Percentiles rank a stretch among this genome's conserved stretches.
Evolutionary conservation across 2,113 vertebrate species (phyloP).

Genomic region (Megaleporinus macrocephalus): DNA sequence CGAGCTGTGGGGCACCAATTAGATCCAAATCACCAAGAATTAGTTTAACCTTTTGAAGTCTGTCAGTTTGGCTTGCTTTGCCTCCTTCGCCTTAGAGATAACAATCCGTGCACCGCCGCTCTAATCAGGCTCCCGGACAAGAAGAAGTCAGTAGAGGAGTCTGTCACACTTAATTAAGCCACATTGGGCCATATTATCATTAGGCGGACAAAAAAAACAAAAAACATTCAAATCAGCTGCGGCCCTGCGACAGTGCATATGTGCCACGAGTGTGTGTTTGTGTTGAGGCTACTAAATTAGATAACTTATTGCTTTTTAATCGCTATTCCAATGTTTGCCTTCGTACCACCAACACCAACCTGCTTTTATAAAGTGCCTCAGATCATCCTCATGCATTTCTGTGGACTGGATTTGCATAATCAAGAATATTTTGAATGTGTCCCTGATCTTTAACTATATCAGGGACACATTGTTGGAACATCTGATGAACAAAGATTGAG

Average conservation of each 20-base stretch:
- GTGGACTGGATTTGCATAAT: too few species aligned
- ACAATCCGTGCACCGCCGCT: constrained; percentile 3
- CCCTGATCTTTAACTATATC: too few species aligned
- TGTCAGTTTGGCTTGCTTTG: constrained; percentile 40
- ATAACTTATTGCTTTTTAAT: neutral
- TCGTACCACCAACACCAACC: too few species aligned
- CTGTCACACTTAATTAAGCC: constrained; percentile 43
- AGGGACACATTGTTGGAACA: too few species aligned
- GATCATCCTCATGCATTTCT: too few species aligned
- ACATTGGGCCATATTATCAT: constrained; percentile 31
- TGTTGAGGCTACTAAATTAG: neutral
- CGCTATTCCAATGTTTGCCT: too few species aligned
- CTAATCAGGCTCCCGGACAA: constrained; percentile 30
- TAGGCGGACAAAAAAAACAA: too few species aligned
- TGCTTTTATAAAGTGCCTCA: too few species aligned
- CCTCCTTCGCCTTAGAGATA: constrained; percentile 19
- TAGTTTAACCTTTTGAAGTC: constrained; percentile 54
- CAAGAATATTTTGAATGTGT: too few species aligned
- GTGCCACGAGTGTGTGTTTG: constrained; percentile 9
- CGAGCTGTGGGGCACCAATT: constrained; percentile 48
- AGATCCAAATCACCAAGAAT: constrained; percentile 53
- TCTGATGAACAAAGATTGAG: too few species aligned
- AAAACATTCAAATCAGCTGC: constrained; percentile 21
- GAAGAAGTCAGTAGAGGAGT: constrained; percentile 11
- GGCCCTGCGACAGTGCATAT: neutral